Base-by-base conservation (phyloP, 2,888 invertebrate species). In the Petrolisthes cinctipes region DNA sequence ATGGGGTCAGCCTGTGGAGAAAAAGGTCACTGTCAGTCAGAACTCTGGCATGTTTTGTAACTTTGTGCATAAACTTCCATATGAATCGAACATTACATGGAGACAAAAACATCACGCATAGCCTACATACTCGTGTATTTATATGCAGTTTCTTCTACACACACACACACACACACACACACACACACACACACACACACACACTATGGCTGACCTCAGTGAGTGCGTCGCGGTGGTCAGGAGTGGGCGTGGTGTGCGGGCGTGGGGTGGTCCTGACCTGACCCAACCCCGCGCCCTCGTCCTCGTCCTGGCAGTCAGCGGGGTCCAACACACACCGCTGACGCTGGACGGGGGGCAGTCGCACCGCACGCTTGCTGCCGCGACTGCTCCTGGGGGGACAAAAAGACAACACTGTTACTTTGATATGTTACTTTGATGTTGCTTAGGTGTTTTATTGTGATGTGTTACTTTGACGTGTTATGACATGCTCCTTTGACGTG, bases 311-410 rank as follows among this genome's bases (percentile, higher is more conserved):
- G n/a, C 82, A 75, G 68, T 81, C 86, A 14, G 82, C 86, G 9
- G 83, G 83, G 79, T 83, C 54, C 83, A 83, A 83, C 68, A 88
- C 84, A 75, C 88, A 88, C 75, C 88, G 57, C 82, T 88, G 88
- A 37, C 88, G 88, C 81, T 88, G 88, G 71, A 88, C 88, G 66
- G 88, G 88, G 54, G 88, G 88, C 76, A 83, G 81, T 66, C 88
- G 79, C 84, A 81, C 66, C 66, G 81, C 76, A 51, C 84, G 79
- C 81, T 84, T 88, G 75, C 88, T 84, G 88, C 88, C 84, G 57
- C 88, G 83, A 6, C 81, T 79, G 73, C 88, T 88, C 84, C 88
- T 88, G 88, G 5, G 23, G 37, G 66, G 81, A n/a, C 11, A 66
- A 51, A 20, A n/a, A 61, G 14, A 51, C 66, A n/a, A n/a, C 37